phyloP scores from a whole-genome alignment of 2,888 invertebrate genomes.

The Rhagophthalmus giganteus region DNA sequence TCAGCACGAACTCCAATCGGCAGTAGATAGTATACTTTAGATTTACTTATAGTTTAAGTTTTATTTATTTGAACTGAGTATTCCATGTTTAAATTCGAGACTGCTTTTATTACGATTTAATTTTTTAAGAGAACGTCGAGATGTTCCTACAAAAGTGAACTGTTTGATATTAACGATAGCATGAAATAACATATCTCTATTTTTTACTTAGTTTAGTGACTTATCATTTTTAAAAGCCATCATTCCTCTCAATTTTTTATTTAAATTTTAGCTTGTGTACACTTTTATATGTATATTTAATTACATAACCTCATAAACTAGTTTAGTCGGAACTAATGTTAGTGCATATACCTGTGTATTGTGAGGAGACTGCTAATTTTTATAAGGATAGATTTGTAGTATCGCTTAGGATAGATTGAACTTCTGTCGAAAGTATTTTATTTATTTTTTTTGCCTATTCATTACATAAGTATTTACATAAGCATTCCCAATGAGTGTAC shows the following conservation, averaged over 20 bases:
- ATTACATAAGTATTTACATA: too few species aligned
- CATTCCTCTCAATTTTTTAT: not conserved
- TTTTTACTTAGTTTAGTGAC: constrained; percentile 2
- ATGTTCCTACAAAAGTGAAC: too few species aligned
- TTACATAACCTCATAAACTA: not conserved
- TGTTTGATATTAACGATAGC: too few species aligned
- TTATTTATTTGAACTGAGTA: too few species aligned
- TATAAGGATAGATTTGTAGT: not conserved
- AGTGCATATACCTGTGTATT: constrained; percentile 9
- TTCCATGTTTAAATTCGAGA: too few species aligned
- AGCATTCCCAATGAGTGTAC: too few species aligned
- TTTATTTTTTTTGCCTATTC: not conserved
- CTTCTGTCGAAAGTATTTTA: not conserved
- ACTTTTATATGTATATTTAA: constrained; percentile 3
- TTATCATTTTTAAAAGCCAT: not conserved
- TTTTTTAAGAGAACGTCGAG: too few species aligned
- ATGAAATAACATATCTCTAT: constrained; percentile 6
- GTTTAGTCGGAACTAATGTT: constrained; percentile 1
- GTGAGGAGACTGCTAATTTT: constrained; percentile 15
- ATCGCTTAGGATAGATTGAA: not conserved
- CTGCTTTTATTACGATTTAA: too few species aligned
- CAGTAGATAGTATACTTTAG: constrained; percentile 52
- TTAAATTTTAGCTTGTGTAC: constrained; percentile 5
- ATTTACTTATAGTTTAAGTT: not conserved
- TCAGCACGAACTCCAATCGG: constrained; percentile 53